Evolutionary conservation across 2,888 invertebrate species (phyloP).

Genomic region (Hylaea fasciaria): DNA sequence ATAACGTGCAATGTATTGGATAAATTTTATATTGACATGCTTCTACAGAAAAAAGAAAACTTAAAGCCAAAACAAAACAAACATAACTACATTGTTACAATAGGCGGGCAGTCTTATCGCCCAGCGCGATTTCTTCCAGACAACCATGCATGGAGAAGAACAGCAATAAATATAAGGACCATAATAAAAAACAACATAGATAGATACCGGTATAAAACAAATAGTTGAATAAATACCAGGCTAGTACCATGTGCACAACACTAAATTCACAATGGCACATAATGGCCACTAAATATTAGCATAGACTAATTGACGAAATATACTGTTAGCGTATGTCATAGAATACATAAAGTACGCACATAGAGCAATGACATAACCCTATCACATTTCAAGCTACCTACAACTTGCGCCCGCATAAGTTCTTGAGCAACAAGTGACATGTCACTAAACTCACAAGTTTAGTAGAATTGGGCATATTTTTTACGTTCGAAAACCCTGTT

Average conservation of each 20-base stretch:
- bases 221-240: background rate
- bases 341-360: constrained; percentile 23
- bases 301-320: constrained; percentile 30
- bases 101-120: too few species aligned
- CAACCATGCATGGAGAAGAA: too few species aligned
- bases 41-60: too few species aligned
- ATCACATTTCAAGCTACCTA: constrained; percentile 35
- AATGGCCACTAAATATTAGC: constrained; percentile 18
- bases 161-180: too few species aligned
- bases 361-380: constrained; percentile 35
- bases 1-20: too few species aligned
- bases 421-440: constrained; percentile 33
- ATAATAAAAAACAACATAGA: too few species aligned
- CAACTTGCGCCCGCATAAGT: constrained; percentile 14
- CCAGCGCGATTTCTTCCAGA: too few species aligned
- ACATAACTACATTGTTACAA: too few species aligned
- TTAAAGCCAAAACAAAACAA: too few species aligned
- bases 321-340: constrained; percentile 16
- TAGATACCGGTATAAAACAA: background rate
- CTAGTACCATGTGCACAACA: background rate
- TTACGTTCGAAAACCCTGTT: constrained; percentile 9
- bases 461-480: constrained; percentile 8
- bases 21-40: too few species aligned
- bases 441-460: constrained; percentile 33
- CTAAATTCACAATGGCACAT: too few species aligned